These are phyloP conservation scores for Crematogaster levior DNA, from an alignment of 2,888 invertebrate genomes.

Conservation along the genomic window DNA sequence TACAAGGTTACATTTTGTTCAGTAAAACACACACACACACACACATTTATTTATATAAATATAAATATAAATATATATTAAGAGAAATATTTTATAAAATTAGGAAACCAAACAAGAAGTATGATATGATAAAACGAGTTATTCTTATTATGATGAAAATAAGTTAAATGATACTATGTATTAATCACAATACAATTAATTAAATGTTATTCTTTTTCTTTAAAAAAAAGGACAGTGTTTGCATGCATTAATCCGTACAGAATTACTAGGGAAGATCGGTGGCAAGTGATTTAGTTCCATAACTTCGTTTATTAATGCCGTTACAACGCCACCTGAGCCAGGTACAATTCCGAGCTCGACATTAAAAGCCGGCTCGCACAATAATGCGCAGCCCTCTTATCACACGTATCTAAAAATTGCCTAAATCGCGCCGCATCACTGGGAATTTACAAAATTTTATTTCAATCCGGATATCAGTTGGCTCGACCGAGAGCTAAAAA, in stretches of 20 bases:
- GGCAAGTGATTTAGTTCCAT: conserved; percentile 41
- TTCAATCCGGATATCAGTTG: conserved; percentile 30
- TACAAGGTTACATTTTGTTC: conserved; percentile 3
- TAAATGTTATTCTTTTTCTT: background rate
- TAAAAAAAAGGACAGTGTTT: background rate
- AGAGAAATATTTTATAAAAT: background rate
- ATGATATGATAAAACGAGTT: background rate
- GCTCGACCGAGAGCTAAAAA: conserved; percentile 36
- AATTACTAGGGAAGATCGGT: background rate
- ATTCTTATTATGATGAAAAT: background rate
- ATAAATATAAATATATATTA: no score
- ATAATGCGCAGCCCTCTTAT: conserved; percentile 67
- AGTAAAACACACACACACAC: no score
- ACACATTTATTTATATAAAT: no score
- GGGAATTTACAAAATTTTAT: conserved; percentile 67
- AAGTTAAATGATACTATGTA: background rate
- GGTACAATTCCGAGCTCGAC: conserved; percentile 80
- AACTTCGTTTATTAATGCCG: conserved; percentile 79
- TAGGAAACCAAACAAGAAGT: background rate
- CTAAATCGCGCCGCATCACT: conserved; percentile 45
- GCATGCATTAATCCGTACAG: background rate
- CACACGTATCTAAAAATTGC: conserved; percentile 58
- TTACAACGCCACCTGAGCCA: conserved; percentile 79
- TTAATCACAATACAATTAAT: background rate
- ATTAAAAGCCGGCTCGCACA: conserved; percentile 76